These are phyloP conservation scores for Drosophila prosaltans DNA, from an alignment of 1,140 invertebrate species.

Conservation along the genomic window DNA sequence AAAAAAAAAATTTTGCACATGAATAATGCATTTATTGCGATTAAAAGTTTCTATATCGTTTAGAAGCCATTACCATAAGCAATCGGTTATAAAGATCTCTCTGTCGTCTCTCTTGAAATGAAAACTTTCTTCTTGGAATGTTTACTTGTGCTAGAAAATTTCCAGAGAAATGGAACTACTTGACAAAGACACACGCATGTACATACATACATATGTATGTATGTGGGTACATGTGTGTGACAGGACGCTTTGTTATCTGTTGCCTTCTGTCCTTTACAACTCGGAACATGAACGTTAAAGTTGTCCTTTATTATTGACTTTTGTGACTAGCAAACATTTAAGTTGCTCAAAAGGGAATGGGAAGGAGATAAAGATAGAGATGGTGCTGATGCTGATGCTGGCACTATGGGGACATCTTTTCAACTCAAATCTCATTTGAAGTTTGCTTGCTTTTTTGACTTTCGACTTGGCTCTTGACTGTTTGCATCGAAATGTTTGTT, in stretches of 20 bases:
- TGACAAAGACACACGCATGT: background rate
- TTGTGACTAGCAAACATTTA: conserved; percentile 37
- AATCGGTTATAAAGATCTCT: background rate
- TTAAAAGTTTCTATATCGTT: background rate
- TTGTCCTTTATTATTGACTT: conserved; percentile 50
- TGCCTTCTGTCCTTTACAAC: conserved; percentile 16
- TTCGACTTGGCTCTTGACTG: conserved; percentile 42
- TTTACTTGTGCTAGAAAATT: background rate
- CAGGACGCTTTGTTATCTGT: conserved; percentile 15
- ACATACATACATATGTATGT: background rate
- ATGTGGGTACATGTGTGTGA: too few relatives aligned
- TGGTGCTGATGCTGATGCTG: conserved; percentile 2
- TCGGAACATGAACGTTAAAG: conserved; percentile 24
- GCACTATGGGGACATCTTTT: background rate
- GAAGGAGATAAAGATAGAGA: background rate
- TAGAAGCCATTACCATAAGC: background rate
- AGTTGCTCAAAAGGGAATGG: conserved; percentile 13
- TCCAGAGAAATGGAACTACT: background rate
- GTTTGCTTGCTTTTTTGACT: conserved; percentile 59
- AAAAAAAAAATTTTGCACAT: background rate
- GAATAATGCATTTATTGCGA: background rate
- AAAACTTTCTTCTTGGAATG: background rate
- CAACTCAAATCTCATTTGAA: conserved; percentile 58
- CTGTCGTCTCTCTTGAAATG: too few relatives aligned
- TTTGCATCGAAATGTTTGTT: conserved; percentile 32